phyloP scores from a whole-genome alignment of 2,888 invertebrate genomes.

The Copidosoma aretas region DNA sequence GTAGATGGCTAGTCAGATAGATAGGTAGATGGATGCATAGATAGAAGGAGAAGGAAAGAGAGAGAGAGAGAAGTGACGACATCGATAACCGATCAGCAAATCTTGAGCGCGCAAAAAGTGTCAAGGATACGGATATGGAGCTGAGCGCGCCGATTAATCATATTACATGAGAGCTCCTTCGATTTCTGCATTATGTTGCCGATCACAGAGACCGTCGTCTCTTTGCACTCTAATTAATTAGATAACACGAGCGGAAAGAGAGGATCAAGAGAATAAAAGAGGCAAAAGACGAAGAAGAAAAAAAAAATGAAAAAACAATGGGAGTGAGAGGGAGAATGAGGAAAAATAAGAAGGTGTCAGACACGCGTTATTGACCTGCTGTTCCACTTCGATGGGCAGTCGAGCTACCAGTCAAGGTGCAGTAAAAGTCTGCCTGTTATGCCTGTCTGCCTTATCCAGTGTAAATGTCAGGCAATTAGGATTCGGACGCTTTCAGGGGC shows the following conservation, averaged over 20 bases:
- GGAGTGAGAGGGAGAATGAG: neutral
- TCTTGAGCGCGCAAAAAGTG: constrained; percentile 32
- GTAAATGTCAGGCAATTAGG: neutral
- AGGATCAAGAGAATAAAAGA: neutral
- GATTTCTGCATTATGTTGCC: constrained; percentile 1
- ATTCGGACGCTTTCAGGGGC: neutral
- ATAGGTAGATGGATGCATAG: neutral
- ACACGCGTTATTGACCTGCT: constrained; percentile 31
- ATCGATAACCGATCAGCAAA: constrained; percentile 36
- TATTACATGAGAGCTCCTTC: constrained; percentile 22
- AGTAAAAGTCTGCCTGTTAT: neutral
- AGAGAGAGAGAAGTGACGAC: constrained; percentile 15
- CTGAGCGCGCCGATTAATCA: constrained; percentile 31
- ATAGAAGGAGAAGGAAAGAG: neutral
- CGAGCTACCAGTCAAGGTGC: constrained; percentile 30
- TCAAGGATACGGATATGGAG: constrained; percentile 38
- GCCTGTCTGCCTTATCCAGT: neutral
- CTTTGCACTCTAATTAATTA: constrained; percentile 1
- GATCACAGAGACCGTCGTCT: neutral
- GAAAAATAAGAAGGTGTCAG: neutral
- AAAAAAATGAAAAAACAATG: neutral
- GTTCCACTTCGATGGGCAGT: constrained; percentile 17
- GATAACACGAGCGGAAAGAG: neutral
- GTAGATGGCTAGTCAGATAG: no score
- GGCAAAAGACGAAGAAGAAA: neutral